Conservation (phyloP, 1,140 invertebrate genomes). For the Brachionus sp. region DNA sequence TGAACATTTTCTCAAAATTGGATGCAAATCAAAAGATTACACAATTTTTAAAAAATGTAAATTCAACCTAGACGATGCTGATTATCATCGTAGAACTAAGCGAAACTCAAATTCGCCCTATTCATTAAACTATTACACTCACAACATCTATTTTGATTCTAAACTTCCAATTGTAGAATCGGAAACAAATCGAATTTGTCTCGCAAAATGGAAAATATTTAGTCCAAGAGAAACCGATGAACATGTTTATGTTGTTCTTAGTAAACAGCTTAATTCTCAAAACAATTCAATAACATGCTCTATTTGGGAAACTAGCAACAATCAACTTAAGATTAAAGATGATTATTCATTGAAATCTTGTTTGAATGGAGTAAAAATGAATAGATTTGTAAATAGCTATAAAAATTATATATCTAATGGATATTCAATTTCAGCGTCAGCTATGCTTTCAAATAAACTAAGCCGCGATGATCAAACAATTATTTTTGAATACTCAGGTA, state of each 20-base stretch:
- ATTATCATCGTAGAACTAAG: background rate
- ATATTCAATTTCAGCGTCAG: constrained; percentile 27
- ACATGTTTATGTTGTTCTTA: background rate
- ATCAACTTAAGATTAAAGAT: background rate
- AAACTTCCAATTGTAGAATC: background rate
- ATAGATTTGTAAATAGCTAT: background rate
- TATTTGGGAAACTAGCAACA: background rate
- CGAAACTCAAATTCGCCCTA: background rate
- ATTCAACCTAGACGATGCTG: background rate
- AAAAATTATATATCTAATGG: constrained; percentile 8
- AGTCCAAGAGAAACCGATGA: background rate
- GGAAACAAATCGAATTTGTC: constrained; percentile 10
- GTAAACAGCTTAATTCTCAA: background rate
- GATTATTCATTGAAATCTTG: background rate
- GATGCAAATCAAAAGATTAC: background rate
- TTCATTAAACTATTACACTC: background rate
- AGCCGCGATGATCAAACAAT: background rate
- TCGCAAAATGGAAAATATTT: background rate
- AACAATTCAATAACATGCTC: background rate
- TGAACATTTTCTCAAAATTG: constrained; percentile 35
- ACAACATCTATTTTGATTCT: background rate
- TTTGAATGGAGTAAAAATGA: background rate
- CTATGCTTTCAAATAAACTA: background rate
- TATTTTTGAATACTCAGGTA: background rate
- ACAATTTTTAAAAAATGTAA: constrained; percentile 22